Evolutionary conservation across 2,888 invertebrate genomes (phyloP), one percentile per base, ranked within the genome.

Genomic region (Heliconius cydno): DNA sequence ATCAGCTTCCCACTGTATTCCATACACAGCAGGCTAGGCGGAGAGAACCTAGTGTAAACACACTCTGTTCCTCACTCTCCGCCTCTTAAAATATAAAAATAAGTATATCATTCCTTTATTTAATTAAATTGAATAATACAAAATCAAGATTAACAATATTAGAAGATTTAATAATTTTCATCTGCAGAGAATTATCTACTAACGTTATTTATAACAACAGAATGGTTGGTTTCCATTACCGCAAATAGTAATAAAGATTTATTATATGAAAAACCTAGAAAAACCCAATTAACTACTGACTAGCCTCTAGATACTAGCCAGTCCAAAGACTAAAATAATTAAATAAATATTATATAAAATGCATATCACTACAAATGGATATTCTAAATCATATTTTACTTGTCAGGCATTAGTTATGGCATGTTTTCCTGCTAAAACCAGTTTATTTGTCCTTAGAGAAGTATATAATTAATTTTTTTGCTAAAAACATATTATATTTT

Each of bases 371-470:
- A 60, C 12, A 72, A 52, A 28, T n/a, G 15, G 60, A 60, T 73
- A 73, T 73, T 77, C 65, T 67, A 78, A 72, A 13, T 46, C 60
- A 72, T 77, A 72, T 41, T 72, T 78, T 19, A 38, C 66, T 68
- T 74, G 74, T n/a, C 73, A 67, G 75, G 30, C 67, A 41, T 75
- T 46, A 30, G 60, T n/a, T 63, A 70, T 63, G 22, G 30, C n/a
- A 70, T 57, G 25, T 79, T 79, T 79, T 79, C 79, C 79, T 79
- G 12, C 68, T 79, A 68, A 41, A 79, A 79, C 79, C 79, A 75
- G 79, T 79, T 79, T 79, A 68, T 60, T 67, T 63, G 67, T 68
- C 46, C 65, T 66, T 65, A 75, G 12, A 65, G 34, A 73, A 13
- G 6, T 57, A n/a, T 60, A 73, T 34, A 34, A 60, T 60, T 60